These are phyloP conservation scores for Perdix hodgsoniae DNA, from an alignment of 2,797 vertebrate species.

Conservation along the genomic window DNA sequence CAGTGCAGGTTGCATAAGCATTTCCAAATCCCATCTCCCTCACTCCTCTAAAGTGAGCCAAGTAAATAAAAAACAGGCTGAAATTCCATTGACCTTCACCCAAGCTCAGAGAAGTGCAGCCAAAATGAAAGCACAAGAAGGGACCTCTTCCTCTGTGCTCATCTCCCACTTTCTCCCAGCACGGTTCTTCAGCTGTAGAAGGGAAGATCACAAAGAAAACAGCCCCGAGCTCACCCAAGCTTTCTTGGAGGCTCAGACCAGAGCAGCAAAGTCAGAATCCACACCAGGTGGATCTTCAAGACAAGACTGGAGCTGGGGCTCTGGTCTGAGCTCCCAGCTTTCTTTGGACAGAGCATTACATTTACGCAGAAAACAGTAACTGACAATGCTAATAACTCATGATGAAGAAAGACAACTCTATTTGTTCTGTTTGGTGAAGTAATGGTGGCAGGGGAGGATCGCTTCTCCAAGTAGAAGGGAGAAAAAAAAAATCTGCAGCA, in stretches of 20 bases:
- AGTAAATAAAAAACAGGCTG: not conserved
- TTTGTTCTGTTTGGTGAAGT: not conserved
- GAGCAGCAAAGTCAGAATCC: not conserved
- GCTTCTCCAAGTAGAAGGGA: not conserved
- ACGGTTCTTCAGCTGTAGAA: not conserved
- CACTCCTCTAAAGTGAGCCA: not conserved
- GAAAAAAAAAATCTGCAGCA: not conserved
- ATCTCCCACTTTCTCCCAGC: not conserved
- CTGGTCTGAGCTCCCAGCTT: not conserved
- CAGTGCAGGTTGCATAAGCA: not conserved
- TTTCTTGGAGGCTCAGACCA: not conserved
- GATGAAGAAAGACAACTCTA: not conserved
- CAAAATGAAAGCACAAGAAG: not conserved
- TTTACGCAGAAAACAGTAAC: not conserved
- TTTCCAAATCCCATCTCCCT: constrained; percentile 1
- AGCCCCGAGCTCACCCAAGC: accelerated
- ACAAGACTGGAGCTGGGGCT: not conserved
- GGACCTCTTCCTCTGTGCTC: not conserved
- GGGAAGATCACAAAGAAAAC: not conserved
- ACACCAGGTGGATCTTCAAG: not conserved
- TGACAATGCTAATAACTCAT: not conserved
- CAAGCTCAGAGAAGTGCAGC: not conserved
- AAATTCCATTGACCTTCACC: not conserved
- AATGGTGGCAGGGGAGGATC: not conserved
- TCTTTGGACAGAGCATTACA: not conserved